Percentiles rank a stretch among this genome's conserved stretches.
These are phyloP conservation scores for Sebastes trivittatus DNA, from an alignment of 2,797 vertebrate species.

Conservation along the genomic window DNA sequence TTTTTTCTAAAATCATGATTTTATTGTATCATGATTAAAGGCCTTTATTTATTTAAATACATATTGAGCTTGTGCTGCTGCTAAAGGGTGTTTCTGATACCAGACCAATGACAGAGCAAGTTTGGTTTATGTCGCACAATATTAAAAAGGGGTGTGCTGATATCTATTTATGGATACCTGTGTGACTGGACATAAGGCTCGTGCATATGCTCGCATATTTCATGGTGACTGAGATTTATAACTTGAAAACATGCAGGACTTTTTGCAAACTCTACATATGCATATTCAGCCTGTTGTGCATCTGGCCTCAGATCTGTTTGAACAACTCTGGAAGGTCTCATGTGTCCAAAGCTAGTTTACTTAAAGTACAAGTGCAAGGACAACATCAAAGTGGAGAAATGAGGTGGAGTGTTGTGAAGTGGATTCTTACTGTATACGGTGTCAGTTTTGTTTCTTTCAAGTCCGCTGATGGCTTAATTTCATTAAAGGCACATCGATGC, in stretches of 20 bases:
- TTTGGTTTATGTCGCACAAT: neutral
- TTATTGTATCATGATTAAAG: neutral
- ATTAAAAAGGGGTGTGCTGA: neutral
- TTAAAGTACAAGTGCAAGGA: neutral
- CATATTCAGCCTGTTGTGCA: neutral
- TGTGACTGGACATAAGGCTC: neutral
- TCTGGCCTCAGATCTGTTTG: conserved; percentile 7
- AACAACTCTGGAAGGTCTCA: neutral
- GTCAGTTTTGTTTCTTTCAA: conserved; percentile 39
- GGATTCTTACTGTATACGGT: conserved; percentile 5
- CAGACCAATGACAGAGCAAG: neutral
- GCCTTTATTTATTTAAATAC: neutral
- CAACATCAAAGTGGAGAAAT: conserved; percentile 20
- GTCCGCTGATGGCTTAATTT: conserved; percentile 44
- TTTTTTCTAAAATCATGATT: neutral
- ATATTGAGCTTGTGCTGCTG: neutral
- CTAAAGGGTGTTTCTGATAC: neutral
- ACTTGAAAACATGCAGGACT: neutral
- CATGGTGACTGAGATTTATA: neutral
- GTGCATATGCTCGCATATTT: neutral
- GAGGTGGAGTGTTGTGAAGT: neutral
- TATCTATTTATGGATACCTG: neutral
- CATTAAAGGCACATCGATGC: conserved; percentile 37
- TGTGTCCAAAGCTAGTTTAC: neutral
- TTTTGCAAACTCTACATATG: neutral